Conservation (phyloP, 2,888 invertebrate species). For the Andrena flavipes region DNA sequence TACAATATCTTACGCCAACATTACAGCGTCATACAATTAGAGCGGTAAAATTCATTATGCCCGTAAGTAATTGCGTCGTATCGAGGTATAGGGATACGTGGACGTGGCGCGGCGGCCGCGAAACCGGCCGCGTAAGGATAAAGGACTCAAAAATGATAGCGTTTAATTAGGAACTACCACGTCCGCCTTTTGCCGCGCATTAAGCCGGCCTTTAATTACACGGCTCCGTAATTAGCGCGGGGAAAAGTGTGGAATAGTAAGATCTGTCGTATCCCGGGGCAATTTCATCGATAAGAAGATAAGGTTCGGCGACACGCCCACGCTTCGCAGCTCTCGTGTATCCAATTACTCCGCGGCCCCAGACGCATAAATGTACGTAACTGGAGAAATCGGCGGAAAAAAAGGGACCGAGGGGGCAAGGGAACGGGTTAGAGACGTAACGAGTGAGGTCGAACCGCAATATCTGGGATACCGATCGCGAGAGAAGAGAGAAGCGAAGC, state of each 20-base stretch:
- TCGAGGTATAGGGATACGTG: not conserved
- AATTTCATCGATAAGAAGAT: constrained; percentile 49
- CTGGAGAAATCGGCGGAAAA: constrained; percentile 10
- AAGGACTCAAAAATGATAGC: not conserved
- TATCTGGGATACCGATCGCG: not conserved
- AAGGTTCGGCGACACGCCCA: constrained; percentile 47
- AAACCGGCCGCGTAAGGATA: not conserved
- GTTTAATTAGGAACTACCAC: constrained; percentile 26
- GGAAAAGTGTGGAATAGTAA: constrained; percentile 23
- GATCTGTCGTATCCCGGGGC: constrained; percentile 34
- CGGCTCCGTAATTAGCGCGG: constrained; percentile 29
- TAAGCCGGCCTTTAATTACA: constrained; percentile 31
- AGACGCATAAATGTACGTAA: constrained; percentile 19
- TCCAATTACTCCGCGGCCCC: constrained; percentile 44
- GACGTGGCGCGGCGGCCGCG: not conserved
- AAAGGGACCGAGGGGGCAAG: not conserved
- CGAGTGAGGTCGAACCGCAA: not conserved
- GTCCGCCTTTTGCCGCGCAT: not conserved
- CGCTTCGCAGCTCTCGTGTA: constrained; percentile 37
- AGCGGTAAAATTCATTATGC: constrained; percentile 15
- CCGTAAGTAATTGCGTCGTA: not conserved
- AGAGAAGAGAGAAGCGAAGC: not conserved
- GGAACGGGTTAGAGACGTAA: constrained; percentile 2
- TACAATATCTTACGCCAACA: not conserved
- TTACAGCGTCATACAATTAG: constrained; percentile 16